These are phyloP conservation scores for Hirtodrosophila confusa DNA, from an alignment of 2,888 invertebrate species.

Conservation along the genomic window DNA sequence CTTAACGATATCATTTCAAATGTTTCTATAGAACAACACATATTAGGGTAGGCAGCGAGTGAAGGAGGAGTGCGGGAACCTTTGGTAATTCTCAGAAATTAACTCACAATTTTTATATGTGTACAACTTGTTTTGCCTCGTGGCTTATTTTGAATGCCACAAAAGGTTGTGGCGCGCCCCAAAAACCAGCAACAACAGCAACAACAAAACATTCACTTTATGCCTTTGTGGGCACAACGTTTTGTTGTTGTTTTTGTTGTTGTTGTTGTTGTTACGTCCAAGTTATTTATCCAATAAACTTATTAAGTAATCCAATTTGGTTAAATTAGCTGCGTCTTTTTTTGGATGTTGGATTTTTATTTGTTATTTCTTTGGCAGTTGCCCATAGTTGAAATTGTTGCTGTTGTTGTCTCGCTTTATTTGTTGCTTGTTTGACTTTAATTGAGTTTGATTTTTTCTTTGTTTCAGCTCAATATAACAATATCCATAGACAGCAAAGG, in stretches of 20 bases:
- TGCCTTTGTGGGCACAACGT: slow-evolving; percentile 44
- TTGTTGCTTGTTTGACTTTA: slow-evolving; percentile 57
- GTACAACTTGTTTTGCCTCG: slow-evolving; percentile 69
- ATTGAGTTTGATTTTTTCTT: slow-evolving; percentile 62
- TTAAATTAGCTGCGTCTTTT: slow-evolving; percentile 78
- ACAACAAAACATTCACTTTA: slow-evolving; percentile 66
- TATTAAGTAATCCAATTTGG: slow-evolving; percentile 83
- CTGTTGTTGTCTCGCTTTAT: slow-evolving; percentile 18
- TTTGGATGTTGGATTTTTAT: slow-evolving; percentile 28
- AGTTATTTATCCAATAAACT: slow-evolving; percentile 80
- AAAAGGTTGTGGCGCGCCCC: slow-evolving; percentile 77
- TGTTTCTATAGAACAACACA: slow-evolving; percentile 65
- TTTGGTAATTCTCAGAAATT: slow-evolving; percentile 81
- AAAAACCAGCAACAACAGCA: slow-evolving; percentile 40
- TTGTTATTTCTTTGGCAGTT: slow-evolving; percentile 29
- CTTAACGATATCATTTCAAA: slow-evolving; percentile 60
- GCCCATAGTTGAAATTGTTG: slow-evolving; percentile 26
- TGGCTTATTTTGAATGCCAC: slow-evolving; percentile 70
- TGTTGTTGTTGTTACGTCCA: slow-evolving; percentile 42
- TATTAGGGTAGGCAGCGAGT: slow-evolving; percentile 29
- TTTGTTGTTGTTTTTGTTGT: slow-evolving; percentile 36
- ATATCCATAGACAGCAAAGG: slow-evolving; percentile 28
- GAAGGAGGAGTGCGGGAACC: not conserved
- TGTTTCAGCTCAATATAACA: slow-evolving; percentile 23
- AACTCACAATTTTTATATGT: slow-evolving; percentile 75